Base-by-base conservation (phyloP, 2,888 invertebrate genomes). In the Hydriomena furcata region DNA sequence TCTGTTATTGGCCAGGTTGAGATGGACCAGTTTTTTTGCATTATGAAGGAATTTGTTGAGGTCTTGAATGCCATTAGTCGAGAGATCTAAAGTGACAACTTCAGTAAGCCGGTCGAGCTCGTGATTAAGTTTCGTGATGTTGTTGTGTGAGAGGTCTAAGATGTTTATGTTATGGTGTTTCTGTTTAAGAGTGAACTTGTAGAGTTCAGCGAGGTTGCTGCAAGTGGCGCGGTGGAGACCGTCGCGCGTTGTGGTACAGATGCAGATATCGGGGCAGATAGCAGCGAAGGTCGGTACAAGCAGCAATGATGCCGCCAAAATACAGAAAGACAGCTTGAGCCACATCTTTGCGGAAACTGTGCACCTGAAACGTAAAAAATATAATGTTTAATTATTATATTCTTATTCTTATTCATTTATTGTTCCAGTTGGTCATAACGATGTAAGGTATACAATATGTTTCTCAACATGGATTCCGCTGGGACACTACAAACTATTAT, bases 181-280 rank as follows among this genome's bases (percentile, higher is more conserved):
- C 61, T 86, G 84, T 27, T 80, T 81, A 35, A 87, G 77, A 28
- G 83, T 87, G 63, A 83, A 91, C 67, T 92, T 97, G 82, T 96
- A 94, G 6, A 96, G 93, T 34, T 96, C 95, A 58, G 94, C 94
- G 67, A 96, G 94, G 43, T 92, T 87, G 48, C 92, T 92, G 73
- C 93, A 93, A 54, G 92, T 91, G 21, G 92, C 91, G 53, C 95
- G 91, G 24, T 95, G 93, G 59, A 94, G 93, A 37, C 93, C 89
- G 73, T 94, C 94, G n/a, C 94, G 92, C 11, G 93, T 92, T 24
- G 92, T 90, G 55, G 92, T 91, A 68, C 93, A 93, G 37, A 84
- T 78, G 66, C 92, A 92, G 60, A 83, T 73, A 42, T 89, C 83
- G 8, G 93, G 93, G 61, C 92, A 93, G 45, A 84, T 71, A 27